A percentile compares a stretch with the other conserved stretches of the same genome.
These are phyloP conservation scores for Babyrousa celebensis DNA, from an alignment of 2,797 vertebrate genomes.

Conservation along the genomic window DNA sequence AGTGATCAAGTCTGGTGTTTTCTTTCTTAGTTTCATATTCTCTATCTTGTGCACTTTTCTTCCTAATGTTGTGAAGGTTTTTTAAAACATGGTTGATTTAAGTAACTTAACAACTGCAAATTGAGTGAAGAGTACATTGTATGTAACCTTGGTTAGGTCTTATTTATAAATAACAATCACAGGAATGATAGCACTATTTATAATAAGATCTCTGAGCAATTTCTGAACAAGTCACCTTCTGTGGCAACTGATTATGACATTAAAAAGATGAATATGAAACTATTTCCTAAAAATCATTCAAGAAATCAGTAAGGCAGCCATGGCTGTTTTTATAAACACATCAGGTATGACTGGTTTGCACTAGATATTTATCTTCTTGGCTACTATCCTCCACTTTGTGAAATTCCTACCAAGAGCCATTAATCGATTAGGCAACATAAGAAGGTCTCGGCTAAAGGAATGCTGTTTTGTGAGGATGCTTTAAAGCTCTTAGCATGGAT, in stretches of 20 bases:
- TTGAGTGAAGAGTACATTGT: neutral
- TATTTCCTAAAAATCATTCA: slow-evolving; percentile 53
- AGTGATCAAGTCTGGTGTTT: slow-evolving; percentile 3
- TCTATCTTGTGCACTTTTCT: slow-evolving; percentile 10
- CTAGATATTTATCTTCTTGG: slow-evolving; percentile 16
- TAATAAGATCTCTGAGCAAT: slow-evolving; percentile 54
- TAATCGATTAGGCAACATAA: slow-evolving; percentile 26
- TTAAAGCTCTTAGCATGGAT: slow-evolving; percentile 13
- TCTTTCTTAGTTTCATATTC: neutral
- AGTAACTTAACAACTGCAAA: slow-evolving; percentile 23
- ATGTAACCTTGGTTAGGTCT: neutral
- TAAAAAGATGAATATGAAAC: slow-evolving; percentile 59
- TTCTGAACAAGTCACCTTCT: slow-evolving; percentile 49
- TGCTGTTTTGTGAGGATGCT: neutral
- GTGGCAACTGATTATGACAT: slow-evolving; percentile 56
- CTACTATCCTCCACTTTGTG: neutral
- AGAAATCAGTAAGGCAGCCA: slow-evolving; percentile 36
- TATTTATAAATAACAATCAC: slow-evolving; percentile 57
- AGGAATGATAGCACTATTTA: slow-evolving; percentile 9
- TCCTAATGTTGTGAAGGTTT: slow-evolving; percentile 16
- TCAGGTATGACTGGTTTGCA: neutral
- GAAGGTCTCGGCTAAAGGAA: neutral
- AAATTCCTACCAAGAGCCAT: slow-evolving; percentile 4
- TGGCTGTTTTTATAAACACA: neutral
- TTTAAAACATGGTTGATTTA: slow-evolving; percentile 21